Percentiles rank a stretch among this genome's conserved stretches.
phyloP scores from a whole-genome alignment of 2,888 invertebrate genomes.

The Aphidoletes aphidimyza region DNA sequence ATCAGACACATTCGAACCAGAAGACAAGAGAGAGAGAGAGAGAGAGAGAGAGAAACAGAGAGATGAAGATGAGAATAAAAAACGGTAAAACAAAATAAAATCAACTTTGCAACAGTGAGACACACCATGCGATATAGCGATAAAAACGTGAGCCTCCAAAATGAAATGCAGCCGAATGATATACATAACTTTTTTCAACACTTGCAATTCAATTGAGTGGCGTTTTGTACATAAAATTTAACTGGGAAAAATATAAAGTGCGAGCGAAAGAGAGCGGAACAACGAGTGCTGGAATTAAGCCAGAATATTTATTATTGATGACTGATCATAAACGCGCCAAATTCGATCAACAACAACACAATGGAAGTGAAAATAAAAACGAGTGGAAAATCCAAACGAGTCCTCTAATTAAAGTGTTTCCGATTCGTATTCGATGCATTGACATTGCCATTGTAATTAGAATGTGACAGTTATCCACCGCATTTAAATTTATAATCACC shows the following conservation, averaged over 20 bases:
- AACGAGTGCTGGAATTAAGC: background rate
- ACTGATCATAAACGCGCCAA: slow-evolving; percentile 19
- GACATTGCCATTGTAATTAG: slow-evolving; percentile 9
- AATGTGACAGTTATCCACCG: slow-evolving; percentile 20
- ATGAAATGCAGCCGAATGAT: background rate
- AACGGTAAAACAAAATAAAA: background rate
- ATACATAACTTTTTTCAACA: slow-evolving; percentile 19
- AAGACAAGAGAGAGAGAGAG: background rate
- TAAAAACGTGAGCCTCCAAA: background rate
- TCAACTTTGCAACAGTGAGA: background rate
- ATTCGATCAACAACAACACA: background rate
- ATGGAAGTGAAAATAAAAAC: background rate
- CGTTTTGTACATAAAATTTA: too few species aligned
- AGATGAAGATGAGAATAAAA: too few species aligned
- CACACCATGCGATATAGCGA: background rate
- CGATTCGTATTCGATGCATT: background rate
- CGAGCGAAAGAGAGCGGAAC: background rate
- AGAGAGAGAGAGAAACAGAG: background rate
- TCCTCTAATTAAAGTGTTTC: slow-evolving; percentile 9
- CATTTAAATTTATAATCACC: slow-evolving; percentile 1
- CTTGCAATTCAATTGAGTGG: slow-evolving; percentile 13
- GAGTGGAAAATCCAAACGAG: background rate
- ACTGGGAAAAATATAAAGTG: background rate
- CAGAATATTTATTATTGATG: slow-evolving; percentile 1
- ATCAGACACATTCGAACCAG: background rate